Conservation (phyloP, 2,113 vertebrate genomes). For the Peucedramus taeniatus region DNA sequence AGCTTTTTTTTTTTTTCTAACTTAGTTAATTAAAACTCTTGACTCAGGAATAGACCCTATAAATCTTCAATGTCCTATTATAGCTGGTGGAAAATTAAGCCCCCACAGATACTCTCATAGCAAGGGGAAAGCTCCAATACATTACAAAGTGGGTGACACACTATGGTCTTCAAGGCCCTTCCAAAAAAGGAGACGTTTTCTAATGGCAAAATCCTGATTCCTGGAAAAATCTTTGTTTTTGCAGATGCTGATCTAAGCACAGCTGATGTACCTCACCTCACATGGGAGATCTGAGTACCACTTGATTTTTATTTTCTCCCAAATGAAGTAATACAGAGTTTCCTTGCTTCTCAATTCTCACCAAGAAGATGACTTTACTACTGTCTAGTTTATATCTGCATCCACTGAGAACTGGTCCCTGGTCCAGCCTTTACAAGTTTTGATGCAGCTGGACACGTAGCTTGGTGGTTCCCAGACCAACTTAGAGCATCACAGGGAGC, state of each 20-base stretch:
- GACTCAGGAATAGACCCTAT: background rate
- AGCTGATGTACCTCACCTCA: background rate
- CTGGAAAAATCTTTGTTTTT: background rate
- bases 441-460: background rate
- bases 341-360: background rate
- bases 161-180: background rate
- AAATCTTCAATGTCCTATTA: background rate
- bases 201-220: background rate
- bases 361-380: background rate
- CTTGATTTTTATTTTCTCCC: background rate
- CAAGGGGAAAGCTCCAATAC: background rate
- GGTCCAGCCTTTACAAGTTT: background rate
- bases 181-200: background rate
- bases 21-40: background rate
- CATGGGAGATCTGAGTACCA: background rate
- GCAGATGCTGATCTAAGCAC: background rate
- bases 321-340: background rate
- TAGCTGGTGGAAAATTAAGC: background rate
- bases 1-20: background rate
- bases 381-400: background rate
- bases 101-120: background rate
- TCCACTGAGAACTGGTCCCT: background rate
- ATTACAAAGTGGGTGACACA: background rate
- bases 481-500: background rate
- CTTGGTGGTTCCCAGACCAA: background rate